phyloP scores from a whole-genome alignment of 2,888 invertebrate genomes.

The Parasteatoda lunata region DNA sequence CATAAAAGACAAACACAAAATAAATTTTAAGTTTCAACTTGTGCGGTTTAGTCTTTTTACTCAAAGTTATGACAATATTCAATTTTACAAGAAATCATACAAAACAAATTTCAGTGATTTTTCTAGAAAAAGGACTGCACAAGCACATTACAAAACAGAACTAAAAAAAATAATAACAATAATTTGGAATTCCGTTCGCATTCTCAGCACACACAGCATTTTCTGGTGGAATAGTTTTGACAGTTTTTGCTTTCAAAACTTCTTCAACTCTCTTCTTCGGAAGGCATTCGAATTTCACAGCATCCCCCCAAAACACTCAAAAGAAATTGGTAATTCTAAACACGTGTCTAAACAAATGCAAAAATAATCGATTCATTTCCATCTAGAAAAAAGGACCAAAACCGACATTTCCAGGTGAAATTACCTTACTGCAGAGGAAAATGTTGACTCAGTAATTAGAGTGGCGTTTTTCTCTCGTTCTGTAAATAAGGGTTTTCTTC shows the following conservation, averaged over 20 bases:
- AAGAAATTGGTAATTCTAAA: not conserved
- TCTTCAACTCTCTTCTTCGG: no score
- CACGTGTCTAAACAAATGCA: not conserved
- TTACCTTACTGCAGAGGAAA: not conserved
- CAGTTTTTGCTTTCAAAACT: not conserved
- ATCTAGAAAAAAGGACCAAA: not conserved
- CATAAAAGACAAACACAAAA: no score
- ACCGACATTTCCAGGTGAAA: not conserved
- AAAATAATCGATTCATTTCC: not conserved
- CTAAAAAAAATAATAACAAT: not conserved
- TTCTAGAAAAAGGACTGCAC: no score
- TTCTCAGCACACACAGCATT: not conserved
- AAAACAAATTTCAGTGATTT: no score
- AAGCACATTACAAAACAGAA: no score
- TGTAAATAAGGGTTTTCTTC: slow-evolving; percentile 23
- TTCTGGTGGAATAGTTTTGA: not conserved
- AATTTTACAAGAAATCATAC: no score
- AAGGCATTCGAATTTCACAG: no score
- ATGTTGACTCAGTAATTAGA: slow-evolving; percentile 29
- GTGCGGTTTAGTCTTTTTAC: no score
- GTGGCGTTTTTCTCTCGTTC: slow-evolving; percentile 8
- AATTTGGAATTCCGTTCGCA: not conserved
- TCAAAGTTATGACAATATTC: no score
- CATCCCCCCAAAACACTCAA: not conserved
- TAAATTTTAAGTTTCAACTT: no score